Percentiles rank a stretch among this genome's conserved stretches.
Evolutionary conservation across 2,888 invertebrate species (phyloP).

Genomic region (Dryococelus australis): DNA sequence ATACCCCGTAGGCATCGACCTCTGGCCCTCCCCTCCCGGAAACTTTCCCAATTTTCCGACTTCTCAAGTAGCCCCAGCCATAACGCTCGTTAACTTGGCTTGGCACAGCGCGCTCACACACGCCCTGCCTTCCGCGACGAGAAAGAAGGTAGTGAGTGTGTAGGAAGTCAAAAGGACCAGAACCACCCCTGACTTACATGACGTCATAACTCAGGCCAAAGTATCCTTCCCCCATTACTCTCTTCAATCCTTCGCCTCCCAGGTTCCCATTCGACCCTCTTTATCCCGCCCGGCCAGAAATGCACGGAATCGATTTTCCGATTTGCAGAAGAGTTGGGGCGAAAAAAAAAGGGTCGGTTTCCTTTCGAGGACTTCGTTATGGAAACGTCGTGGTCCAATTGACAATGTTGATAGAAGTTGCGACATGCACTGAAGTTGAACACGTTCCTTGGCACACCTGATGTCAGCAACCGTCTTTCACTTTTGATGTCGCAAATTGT

Average conservation of each 20-base stretch:
- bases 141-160: not conserved
- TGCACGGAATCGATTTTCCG: not conserved
- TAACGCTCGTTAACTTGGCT: not conserved
- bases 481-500: no score
- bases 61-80: not conserved
- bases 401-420: not conserved
- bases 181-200: conserved; percentile 8
- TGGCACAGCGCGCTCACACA: not conserved
- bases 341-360: not conserved
- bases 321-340: not conserved
- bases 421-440: not conserved
- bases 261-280: not conserved
- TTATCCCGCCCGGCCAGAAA: not conserved
- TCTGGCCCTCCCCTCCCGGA: not conserved
- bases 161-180: not conserved
- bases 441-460: not conserved
- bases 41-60: conserved; percentile 6
- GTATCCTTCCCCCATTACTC: not conserved
- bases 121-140: not conserved
- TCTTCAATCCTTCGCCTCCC: not conserved
- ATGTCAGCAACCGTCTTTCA: not conserved
- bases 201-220: not conserved
- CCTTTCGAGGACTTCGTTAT: not conserved
- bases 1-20: not conserved
- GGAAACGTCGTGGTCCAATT: not conserved